These are phyloP conservation scores for Neoaliturus tenellus DNA, from an alignment of 2,888 invertebrate species.

Conservation along the genomic window DNA sequence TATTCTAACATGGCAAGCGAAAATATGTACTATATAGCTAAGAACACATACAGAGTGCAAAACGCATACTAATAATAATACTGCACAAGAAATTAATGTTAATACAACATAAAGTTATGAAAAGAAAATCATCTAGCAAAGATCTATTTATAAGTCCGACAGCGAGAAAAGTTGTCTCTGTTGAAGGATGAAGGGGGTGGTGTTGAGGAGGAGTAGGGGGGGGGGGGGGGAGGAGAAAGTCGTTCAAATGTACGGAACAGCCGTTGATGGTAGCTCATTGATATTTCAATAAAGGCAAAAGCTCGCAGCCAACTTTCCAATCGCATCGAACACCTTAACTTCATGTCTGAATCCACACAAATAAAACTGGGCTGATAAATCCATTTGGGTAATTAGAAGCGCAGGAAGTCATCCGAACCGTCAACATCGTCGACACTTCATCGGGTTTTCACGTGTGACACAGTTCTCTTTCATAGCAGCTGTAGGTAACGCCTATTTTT, in stretches of 20 bases:
- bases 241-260: constrained; percentile 2
- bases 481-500: not conserved
- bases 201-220: not conserved
- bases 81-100: too few relatives aligned
- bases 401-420: too few relatives aligned
- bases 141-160: not conserved
- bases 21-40: too few relatives aligned
- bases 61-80: too few relatives aligned
- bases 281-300: constrained; percentile 21
- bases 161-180: not conserved
- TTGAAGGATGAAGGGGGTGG: not conserved
- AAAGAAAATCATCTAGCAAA: not conserved
- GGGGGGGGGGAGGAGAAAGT: not conserved
- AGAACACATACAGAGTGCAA: too few relatives aligned
- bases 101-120: too few relatives aligned
- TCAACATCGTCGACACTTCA: constrained; percentile 2
- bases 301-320: constrained; percentile 22
- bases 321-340: constrained; percentile 28
- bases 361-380: constrained; percentile 7
- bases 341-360: not conserved
- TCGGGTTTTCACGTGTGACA: not conserved
- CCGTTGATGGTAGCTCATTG: constrained; percentile 20
- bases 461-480: not conserved
- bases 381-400: constrained; percentile 13
- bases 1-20: too few relatives aligned